Evolutionary conservation across 2,797 vertebrate species (phyloP).

Genomic region (Euphonia xanthogaster): DNA sequence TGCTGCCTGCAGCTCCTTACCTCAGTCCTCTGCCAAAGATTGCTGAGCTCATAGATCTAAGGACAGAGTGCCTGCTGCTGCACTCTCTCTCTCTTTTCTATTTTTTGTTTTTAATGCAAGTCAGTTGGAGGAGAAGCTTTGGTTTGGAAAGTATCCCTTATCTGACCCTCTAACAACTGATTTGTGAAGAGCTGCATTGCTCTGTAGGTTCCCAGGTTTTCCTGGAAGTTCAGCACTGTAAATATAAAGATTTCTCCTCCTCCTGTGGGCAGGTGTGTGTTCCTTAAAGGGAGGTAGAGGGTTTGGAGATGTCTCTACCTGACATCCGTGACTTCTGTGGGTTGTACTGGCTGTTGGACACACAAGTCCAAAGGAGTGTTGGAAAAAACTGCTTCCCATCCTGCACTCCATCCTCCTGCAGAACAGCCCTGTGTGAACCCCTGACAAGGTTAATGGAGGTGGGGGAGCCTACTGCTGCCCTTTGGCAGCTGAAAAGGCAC

Average conservation of each 20-base stretch:
- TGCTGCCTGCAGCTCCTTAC: not conserved
- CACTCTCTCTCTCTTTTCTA: not conserved
- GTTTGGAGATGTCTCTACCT: not conserved
- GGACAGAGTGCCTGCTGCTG: not conserved
- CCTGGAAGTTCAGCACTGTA: not conserved
- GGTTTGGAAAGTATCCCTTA: not conserved
- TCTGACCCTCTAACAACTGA: not conserved
- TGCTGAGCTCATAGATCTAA: not conserved
- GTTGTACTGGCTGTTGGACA: not conserved
- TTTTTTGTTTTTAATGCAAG: not conserved
- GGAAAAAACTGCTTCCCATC: not conserved
- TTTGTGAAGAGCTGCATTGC: not conserved
- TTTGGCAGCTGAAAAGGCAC: not conserved
- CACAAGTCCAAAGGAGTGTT: not conserved
- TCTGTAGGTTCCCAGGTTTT: not conserved
- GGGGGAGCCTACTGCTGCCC: not conserved
- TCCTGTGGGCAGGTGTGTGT: not conserved
- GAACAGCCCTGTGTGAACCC: not conserved
- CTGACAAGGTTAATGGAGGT: not conserved
- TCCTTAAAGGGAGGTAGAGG: not conserved
- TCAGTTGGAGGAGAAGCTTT: not conserved
- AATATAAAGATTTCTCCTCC: not conserved
- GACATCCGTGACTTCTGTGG: fast-evolving
- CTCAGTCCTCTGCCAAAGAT: not conserved
- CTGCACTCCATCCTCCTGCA: not conserved